A percentile compares a stretch with the other conserved stretches of the same genome.
Evolutionary conservation across 2,888 invertebrate species (phyloP).

Genomic region (Drosophila phalerata): DNA sequence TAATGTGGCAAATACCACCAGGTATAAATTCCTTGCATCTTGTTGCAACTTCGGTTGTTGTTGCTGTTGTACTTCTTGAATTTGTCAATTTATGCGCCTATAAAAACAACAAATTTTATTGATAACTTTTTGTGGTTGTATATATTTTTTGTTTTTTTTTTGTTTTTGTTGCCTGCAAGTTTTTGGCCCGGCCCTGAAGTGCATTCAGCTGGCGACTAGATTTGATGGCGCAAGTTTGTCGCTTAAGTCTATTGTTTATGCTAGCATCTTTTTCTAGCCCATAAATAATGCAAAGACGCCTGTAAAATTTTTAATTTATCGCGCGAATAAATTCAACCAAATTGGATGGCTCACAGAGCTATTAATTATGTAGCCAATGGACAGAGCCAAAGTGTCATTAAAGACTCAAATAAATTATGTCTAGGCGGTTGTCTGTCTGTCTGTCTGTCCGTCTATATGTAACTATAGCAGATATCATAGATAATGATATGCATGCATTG

Average conservation of each 20-base stretch:
- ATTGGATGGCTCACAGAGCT: slow-evolving; percentile 33
- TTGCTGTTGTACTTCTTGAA: slow-evolving; percentile 13
- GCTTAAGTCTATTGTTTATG: slow-evolving; percentile 73
- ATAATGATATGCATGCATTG: slow-evolving; percentile 41
- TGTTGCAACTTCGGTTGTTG: slow-evolving; percentile 13
- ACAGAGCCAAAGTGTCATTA: slow-evolving; percentile 34
- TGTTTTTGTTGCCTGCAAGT: slow-evolving; percentile 12
- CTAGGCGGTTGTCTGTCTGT: background rate
- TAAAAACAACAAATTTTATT: slow-evolving; percentile 58
- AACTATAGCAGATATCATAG: slow-evolving; percentile 37
- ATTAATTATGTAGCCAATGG: slow-evolving; percentile 52
- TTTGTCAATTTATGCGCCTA: slow-evolving; percentile 63
- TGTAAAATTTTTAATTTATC: slow-evolving; percentile 56
- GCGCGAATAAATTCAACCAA: slow-evolving; percentile 54
- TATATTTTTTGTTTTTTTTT: slow-evolving; percentile 6
- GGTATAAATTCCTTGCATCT: slow-evolving; percentile 51
- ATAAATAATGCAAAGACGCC: slow-evolving; percentile 48
- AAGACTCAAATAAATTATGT: slow-evolving; percentile 47
- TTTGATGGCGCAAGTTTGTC: slow-evolving; percentile 62
- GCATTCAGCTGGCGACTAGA: slow-evolving; percentile 46
- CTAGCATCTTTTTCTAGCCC: slow-evolving; percentile 48
- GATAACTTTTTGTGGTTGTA: slow-evolving; percentile 28
- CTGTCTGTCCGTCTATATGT: background rate
- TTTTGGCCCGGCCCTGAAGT: slow-evolving; percentile 59
- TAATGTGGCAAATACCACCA: slow-evolving; percentile 61